phyloP scores from a whole-genome alignment of 1,140 invertebrate genomes.

The Caenorhabditis brenneri region DNA sequence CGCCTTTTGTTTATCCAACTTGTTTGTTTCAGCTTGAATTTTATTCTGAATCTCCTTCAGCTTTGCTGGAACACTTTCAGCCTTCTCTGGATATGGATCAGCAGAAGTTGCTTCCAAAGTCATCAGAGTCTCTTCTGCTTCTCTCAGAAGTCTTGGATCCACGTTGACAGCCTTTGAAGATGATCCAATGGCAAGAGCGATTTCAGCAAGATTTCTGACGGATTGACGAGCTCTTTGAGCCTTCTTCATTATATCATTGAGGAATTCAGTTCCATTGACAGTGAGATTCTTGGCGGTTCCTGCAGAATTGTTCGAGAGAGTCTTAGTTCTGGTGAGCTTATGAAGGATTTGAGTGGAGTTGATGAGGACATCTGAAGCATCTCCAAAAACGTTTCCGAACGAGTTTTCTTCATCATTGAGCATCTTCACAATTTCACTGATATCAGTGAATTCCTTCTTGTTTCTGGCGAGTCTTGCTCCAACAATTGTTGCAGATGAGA shows the following conservation, averaged over 20 bases:
- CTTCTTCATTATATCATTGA: neutral
- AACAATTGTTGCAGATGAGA: conserved; percentile 67
- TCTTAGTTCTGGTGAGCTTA: conserved; percentile 28
- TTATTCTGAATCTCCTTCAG: conserved; percentile 48
- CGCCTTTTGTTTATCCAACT: conserved; percentile 37
- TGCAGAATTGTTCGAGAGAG: conserved; percentile 16
- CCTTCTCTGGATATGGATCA: conserved; percentile 32
- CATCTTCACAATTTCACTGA: conserved; percentile 46
- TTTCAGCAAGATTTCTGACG: conserved; percentile 3
- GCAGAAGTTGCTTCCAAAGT: conserved; percentile 22
- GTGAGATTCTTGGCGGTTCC: neutral
- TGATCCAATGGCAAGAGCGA: conserved; percentile 5
- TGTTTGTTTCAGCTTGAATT: conserved; percentile 47
- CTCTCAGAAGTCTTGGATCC: conserved; percentile 1
- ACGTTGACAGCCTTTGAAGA: conserved; percentile 7
- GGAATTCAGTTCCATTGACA: conserved; percentile 28
- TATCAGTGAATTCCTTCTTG: conserved; percentile 59
- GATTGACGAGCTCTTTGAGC: conserved; percentile 21
- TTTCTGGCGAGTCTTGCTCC: conserved; percentile 64
- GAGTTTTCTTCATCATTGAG: conserved; percentile 50
- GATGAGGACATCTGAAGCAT: conserved; percentile 44
- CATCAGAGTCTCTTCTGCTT: conserved; percentile 6
- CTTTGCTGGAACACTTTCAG: conserved; percentile 27
- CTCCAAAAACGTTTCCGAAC: conserved; percentile 53
- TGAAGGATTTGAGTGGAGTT: conserved; percentile 56